Evolutionary conservation across 2,888 invertebrate species (phyloP).

Genomic region (Chymomyza amoena): DNA sequence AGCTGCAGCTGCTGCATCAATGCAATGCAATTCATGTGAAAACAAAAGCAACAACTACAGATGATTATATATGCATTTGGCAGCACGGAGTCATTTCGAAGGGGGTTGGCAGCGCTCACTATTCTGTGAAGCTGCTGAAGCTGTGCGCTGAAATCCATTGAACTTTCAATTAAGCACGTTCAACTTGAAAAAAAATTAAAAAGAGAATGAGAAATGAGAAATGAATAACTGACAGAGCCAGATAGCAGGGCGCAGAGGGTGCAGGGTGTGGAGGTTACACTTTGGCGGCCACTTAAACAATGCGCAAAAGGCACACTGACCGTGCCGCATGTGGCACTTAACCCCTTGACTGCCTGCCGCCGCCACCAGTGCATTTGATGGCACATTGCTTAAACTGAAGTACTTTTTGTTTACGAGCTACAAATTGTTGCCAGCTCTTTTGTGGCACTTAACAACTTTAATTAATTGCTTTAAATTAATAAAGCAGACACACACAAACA

Average conservation of each 20-base stretch:
- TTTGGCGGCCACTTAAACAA: conserved; percentile 6
- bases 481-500: conserved; percentile 32
- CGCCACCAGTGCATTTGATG: conserved; percentile 36
- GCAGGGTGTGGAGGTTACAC: not conserved
- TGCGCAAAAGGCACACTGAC: not conserved
- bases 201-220: not conserved
- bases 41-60: conserved; percentile 3
- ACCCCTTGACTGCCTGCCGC: conserved; percentile 52
- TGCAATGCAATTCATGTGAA: conserved; percentile 22
- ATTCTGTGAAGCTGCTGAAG: conserved; percentile 23
- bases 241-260: conserved; percentile 1
- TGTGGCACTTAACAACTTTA: conserved; percentile 42
- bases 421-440: conserved; percentile 38
- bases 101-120: conserved; percentile 1
- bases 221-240: conserved; percentile 3
- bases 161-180: conserved; percentile 56
- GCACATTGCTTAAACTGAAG: conserved; percentile 23
- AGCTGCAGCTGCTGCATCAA: conserved; percentile 24
- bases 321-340: conserved; percentile 30
- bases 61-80: conserved; percentile 39
- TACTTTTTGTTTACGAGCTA: conserved; percentile 3
- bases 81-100: not conserved
- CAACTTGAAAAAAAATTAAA: conserved; percentile 4
- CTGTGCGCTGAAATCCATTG: conserved; percentile 45
- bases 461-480: conserved; percentile 53